Percentiles rank a stretch among this genome's conserved stretches.
These are phyloP conservation scores for Drosophila meridionalis DNA, from an alignment of 2,888 invertebrate genomes.

Conservation along the genomic window DNA sequence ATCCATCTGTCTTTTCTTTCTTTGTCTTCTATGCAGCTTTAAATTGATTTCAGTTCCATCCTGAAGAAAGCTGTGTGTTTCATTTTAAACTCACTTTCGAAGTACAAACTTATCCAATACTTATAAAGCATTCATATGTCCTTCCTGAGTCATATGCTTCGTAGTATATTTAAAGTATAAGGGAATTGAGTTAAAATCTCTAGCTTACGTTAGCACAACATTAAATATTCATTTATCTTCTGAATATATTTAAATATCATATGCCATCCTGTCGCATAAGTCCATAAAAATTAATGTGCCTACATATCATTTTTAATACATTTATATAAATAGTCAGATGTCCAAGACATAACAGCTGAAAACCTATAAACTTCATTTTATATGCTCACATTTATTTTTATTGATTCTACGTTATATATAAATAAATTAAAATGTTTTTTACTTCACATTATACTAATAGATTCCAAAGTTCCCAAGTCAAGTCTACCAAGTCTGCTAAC, in stretches of 20 bases:
- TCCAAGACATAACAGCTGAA: neutral
- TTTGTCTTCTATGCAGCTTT: too few species aligned
- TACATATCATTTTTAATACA: neutral
- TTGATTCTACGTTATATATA: neutral
- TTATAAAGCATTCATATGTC: too few species aligned
- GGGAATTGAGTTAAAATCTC: too few species aligned
- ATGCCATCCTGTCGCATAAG: neutral
- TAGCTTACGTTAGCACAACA: neutral
- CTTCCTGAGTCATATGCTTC: too few species aligned
- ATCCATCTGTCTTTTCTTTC: too few species aligned
- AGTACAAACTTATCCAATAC: too few species aligned
- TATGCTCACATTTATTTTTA: neutral
- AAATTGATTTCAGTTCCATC: too few species aligned
- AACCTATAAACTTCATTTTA: neutral
- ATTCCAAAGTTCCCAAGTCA: neutral
- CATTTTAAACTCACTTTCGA: too few species aligned
- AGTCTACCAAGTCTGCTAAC: neutral
- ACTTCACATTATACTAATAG: neutral
- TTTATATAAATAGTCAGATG: neutral
- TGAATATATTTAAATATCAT: neutral
- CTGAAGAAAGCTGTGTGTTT: too few species aligned
- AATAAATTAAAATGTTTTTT: too few species aligned
- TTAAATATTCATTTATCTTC: neutral
- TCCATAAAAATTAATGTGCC: neutral
- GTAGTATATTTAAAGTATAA: too few species aligned